Evolutionary conservation across 2,113 vertebrate genomes (phyloP).

Genomic region (Poeciliopsis occidentalis): DNA sequence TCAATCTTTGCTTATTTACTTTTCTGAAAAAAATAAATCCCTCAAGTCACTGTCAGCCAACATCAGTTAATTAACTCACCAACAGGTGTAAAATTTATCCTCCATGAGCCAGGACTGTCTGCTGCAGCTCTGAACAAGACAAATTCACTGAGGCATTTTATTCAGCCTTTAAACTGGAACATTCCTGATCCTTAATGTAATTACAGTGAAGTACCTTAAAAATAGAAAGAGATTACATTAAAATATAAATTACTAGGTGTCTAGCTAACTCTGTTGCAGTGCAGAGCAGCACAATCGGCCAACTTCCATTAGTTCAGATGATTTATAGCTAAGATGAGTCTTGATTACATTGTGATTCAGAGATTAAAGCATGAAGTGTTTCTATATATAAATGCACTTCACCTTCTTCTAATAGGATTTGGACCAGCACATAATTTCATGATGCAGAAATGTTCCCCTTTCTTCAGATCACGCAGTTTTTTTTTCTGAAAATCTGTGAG

Average conservation of each 20-base stretch:
- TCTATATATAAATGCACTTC: constrained; percentile 2
- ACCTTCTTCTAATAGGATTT: background rate
- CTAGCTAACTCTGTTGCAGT: constrained; percentile 3
- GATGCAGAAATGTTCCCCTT: too few species aligned
- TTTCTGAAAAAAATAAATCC: too few species aligned
- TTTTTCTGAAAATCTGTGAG: too few species aligned
- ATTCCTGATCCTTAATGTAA: too few species aligned
- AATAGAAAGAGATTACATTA: too few species aligned
- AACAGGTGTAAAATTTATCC: background rate
- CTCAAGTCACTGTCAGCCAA: too few species aligned
- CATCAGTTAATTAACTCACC: too few species aligned
- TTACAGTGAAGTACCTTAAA: too few species aligned
- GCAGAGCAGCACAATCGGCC: constrained; percentile 7
- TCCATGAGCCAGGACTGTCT: background rate
- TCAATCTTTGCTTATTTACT: too few species aligned
- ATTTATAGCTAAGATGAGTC: constrained; percentile 19
- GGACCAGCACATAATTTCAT: too few species aligned
- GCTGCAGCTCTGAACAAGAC: background rate
- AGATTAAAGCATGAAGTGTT: constrained; percentile 3
- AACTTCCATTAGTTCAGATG: constrained; percentile 27
- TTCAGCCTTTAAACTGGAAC: too few species aligned
- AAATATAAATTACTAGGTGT: constrained; percentile 31
- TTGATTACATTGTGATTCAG: constrained; percentile 22
- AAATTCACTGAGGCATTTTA: constrained; percentile 16
- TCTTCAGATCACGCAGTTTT: too few species aligned